Evolutionary conservation across 2,113 vertebrate species (phyloP).

Genomic region (Erythrolamprus reginae): DNA sequence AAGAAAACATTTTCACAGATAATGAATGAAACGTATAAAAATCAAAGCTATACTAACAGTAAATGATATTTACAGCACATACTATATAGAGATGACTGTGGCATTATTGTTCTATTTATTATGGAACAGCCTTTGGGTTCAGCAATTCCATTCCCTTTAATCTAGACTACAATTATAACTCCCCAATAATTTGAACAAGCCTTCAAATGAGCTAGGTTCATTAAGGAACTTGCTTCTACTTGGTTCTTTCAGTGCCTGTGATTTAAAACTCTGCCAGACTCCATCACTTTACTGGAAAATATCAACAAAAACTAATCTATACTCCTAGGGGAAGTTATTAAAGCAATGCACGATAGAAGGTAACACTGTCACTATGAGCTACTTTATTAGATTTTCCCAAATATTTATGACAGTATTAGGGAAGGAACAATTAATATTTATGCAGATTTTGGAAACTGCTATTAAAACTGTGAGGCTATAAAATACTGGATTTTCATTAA

Average conservation of each 20-base stretch:
- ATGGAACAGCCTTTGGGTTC: slow-evolving; percentile 2
- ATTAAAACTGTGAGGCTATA: slow-evolving; percentile 23
- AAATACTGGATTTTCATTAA: slow-evolving; percentile 41
- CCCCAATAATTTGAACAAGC: slow-evolving; percentile 10
- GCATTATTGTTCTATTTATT: neutral
- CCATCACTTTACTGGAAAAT: slow-evolving; percentile 52
- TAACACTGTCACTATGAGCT: slow-evolving; percentile 58
- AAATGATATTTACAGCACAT: neutral
- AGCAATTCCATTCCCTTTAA: neutral
- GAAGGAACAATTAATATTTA: slow-evolving; percentile 53
- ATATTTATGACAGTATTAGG: slow-evolving; percentile 62
- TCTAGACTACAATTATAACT: slow-evolving; percentile 7
- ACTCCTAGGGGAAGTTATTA: slow-evolving; percentile 67
- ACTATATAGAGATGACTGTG: neutral
- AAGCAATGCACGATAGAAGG: slow-evolving; percentile 55
- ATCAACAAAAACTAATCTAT: slow-evolving; percentile 52
- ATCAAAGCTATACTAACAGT: neutral
- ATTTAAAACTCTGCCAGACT: slow-evolving; percentile 49
- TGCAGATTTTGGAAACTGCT: slow-evolving; percentile 46
- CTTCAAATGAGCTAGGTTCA: neutral
- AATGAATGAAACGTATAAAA: neutral
- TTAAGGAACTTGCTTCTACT: slow-evolving; percentile 14
- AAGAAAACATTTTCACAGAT: neutral
- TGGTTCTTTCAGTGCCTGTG: slow-evolving; percentile 13
- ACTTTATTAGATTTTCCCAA: slow-evolving; percentile 55